Conservation (phyloP, 2,113 vertebrate species). For the Tetrao urogallus region DNA sequence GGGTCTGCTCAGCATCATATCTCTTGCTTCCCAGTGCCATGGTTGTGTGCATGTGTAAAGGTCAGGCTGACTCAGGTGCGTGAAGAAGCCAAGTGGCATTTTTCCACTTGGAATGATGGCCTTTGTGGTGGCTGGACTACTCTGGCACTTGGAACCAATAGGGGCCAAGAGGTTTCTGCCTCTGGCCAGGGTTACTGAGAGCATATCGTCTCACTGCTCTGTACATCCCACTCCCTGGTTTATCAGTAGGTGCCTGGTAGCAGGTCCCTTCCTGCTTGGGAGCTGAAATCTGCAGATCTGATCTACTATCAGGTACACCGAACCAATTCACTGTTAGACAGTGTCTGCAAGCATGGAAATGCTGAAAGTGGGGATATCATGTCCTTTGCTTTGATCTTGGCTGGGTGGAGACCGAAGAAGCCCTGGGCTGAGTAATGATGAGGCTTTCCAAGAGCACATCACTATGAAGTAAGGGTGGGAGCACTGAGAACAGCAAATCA, state of each 20-base stretch:
- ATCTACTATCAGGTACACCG: neutral
- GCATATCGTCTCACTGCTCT: fast-evolving
- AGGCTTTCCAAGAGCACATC: neutral
- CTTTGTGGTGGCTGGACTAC: fast-evolving
- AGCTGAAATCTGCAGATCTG: neutral
- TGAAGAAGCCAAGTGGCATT: neutral
- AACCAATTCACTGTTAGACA: neutral
- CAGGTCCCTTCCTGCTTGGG: neutral
- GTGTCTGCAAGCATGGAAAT: fast-evolving
- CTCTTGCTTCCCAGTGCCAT: neutral
- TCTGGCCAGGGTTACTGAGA: neutral
- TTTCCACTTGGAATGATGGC: neutral
- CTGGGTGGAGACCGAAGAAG: neutral
- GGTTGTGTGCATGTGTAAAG: fast-evolving
- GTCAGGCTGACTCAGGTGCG: neutral
- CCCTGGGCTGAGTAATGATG: neutral
- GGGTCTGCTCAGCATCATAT: neutral
- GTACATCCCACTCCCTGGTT: neutral
- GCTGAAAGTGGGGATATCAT: neutral
- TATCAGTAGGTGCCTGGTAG: fast-evolving
- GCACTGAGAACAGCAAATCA: fast-evolving
- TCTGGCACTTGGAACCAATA: neutral
- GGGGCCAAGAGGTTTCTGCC: neutral
- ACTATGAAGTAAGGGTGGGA: fast-evolving
- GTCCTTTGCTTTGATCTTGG: neutral